Evolutionary conservation across 2,113 vertebrate genomes (phyloP), one percentile per base, ranked within the genome.

Genomic region (Spea bombifrons): DNA sequence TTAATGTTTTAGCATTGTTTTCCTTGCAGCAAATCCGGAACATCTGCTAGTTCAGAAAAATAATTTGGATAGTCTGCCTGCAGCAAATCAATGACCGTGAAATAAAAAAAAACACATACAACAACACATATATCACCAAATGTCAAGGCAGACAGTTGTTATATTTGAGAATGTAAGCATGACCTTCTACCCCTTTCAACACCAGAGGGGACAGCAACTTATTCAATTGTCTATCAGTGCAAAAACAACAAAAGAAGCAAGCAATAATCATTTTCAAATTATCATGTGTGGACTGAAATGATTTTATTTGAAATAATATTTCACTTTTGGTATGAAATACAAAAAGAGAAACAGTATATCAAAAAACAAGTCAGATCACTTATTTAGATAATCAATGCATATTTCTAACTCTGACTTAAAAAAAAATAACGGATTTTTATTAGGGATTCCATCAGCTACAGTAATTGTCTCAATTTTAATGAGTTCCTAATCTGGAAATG

Each of bases 1-100:
- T 82, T 85, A 84, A 82, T 82, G 76, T 3, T 81, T 57, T 45
- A 81, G 49, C 71, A 45, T 85, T 30, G 52, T 72, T 8, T 81
- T 13, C 59, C 4, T 30, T 70, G 57, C 81, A 1, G 83, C 67
- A n/a, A 82, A 15, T n/a, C 63, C 4, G 17, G 73, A 82, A 13
- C 81, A 81, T 69, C 63, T 72, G 73, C 48, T 78, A 65, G 16
- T 71, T 83, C 46, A 5, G 72, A 68, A 83, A 82, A 82, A 76
- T 66, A 75, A 52, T 66, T 76, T 52, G 75, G 80, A 80, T 5
- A 68, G 57, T 63, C 53, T 80, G 48, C 84, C 61, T 71, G 43
- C 4, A 85, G 71, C 81, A 82, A 8, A 13, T 3, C 10, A 78
- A 75, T 72, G 70, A 69, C 30, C 30, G 0, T 71, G 83, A 57